Percentiles rank a stretch among this genome's conserved stretches.
Conservation (phyloP, 2,113 vertebrate species). For the Xenotilapia longispinis region DNA sequence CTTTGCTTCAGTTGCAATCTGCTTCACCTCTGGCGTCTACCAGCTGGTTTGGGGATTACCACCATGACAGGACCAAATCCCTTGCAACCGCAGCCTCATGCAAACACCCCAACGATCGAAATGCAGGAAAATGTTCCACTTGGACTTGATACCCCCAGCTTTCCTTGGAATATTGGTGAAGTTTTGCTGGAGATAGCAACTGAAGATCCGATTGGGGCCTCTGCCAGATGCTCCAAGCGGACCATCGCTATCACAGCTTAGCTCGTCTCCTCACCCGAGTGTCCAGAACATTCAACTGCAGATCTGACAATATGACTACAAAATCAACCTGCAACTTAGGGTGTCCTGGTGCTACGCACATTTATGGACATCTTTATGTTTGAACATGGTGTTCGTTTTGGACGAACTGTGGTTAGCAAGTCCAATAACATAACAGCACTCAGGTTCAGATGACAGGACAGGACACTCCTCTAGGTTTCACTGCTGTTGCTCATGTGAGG, state of each 20-base stretch:
- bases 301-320: not conserved
- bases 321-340: not conserved
- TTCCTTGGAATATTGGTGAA: not conserved
- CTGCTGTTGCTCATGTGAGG: not conserved
- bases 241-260: not conserved
- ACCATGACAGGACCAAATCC: not conserved
- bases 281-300: not conserved
- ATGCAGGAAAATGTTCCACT: not conserved
- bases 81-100: not conserved
- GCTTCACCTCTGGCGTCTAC: not conserved
- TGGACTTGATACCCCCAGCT: fast-evolving
- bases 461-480: not conserved
- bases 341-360: not conserved
- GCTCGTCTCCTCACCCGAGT: not conserved
- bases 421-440: not conserved
- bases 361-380: not conserved
- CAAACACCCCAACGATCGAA: not conserved
- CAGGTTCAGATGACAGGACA: not conserved
- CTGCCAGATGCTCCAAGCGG: not conserved
- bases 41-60: not conserved
- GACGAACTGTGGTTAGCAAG: not conserved
- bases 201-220: not conserved
- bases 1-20: not conserved
- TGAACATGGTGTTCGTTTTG: not conserved
- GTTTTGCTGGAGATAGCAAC: not conserved